A percentile compares a stretch with the other conserved stretches of the same genome.
Evolutionary conservation across 2,888 invertebrate species (phyloP).

Genomic region (Polymixis flavicincta): DNA sequence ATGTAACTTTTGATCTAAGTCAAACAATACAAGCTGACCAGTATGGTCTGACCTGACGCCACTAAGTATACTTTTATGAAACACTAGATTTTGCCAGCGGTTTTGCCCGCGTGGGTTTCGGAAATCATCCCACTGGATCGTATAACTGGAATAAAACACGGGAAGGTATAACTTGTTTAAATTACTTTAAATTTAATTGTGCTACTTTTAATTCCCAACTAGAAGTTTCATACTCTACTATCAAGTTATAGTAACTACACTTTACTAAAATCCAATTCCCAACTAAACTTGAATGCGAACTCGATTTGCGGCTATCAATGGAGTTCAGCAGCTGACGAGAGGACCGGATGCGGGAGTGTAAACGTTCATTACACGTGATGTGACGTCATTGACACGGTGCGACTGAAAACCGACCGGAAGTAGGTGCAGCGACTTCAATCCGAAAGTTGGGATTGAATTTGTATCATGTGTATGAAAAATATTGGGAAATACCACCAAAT

Average conservation of each 20-base stretch:
- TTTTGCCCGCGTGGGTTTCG: no score
- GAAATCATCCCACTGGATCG: no score
- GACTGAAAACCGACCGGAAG: slow-evolving; percentile 26
- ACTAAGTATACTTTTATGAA: no score
- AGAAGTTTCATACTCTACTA: background rate
- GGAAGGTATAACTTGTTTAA: no score
- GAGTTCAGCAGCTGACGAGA: slow-evolving; percentile 25
- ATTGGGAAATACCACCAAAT: background rate
- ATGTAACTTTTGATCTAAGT: no score
- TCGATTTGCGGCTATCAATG: slow-evolving; percentile 43
- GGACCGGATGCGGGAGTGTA: slow-evolving; percentile 46
- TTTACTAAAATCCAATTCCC: slow-evolving; percentile 5
- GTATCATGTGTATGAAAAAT: background rate
- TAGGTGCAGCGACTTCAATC: slow-evolving; percentile 9
- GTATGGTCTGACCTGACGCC: no score
- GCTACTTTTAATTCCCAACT: background rate
- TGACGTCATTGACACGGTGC: slow-evolving; percentile 22
- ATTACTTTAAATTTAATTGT: background rate
- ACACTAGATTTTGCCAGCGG: no score
- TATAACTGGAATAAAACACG: no score
- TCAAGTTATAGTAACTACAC: background rate
- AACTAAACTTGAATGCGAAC: slow-evolving; percentile 46
- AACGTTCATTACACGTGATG: slow-evolving; percentile 44
- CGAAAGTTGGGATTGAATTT: slow-evolving; percentile 7
- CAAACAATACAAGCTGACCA: no score